These are phyloP conservation scores for Zalophus californianus DNA, from an alignment of 2,797 vertebrate genomes.

Conservation along the genomic window DNA sequence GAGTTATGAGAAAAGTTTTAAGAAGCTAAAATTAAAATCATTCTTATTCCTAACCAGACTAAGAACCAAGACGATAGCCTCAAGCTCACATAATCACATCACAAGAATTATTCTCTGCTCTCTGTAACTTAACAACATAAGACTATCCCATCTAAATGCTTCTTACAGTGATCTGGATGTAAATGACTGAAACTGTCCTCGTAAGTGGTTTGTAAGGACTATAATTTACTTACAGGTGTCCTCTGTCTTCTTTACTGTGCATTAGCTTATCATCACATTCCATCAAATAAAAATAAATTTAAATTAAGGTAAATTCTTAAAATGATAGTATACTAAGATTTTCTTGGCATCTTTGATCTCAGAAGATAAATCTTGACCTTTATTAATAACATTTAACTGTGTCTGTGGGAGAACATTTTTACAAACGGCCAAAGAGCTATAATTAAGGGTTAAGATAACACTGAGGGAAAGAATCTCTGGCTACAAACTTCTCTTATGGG, in stretches of 20 bases:
- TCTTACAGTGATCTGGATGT: neutral
- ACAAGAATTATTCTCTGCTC: neutral
- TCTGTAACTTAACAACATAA: neutral
- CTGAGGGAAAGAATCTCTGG: neutral
- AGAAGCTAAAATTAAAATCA: constrained; percentile 17
- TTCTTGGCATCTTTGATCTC: constrained; percentile 25
- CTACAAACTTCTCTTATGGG: neutral
- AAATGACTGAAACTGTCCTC: neutral
- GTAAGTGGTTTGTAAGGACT: neutral
- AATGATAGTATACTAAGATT: neutral
- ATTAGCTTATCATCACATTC: neutral
- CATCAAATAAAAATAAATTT: constrained; percentile 39
- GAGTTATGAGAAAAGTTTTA: neutral
- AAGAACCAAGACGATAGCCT: neutral
- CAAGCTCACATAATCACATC: neutral
- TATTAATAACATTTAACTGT: neutral
- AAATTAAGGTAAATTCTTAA: constrained; percentile 23
- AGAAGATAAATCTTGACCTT: neutral
- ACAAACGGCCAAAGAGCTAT: neutral
- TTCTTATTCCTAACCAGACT: neutral
- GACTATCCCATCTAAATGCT: neutral
- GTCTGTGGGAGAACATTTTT: neutral
- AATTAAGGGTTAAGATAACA: neutral
- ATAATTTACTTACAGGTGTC: neutral
- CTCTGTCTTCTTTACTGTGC: neutral